Evolutionary conservation across 2,888 invertebrate genomes (phyloP).

Genomic region (Drosophila pseudotalamancana): DNA sequence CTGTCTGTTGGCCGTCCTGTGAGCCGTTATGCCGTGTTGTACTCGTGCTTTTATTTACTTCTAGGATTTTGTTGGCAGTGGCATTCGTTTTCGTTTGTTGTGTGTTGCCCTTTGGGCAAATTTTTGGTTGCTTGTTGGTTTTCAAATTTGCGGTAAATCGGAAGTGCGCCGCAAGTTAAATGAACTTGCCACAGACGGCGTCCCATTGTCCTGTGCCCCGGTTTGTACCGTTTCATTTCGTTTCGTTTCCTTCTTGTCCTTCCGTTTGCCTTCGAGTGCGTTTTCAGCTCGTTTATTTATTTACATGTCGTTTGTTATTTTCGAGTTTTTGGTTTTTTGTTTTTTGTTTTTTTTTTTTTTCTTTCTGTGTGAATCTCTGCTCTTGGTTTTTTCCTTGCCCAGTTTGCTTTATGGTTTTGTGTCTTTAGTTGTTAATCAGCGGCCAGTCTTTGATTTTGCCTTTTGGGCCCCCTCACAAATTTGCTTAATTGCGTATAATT

Average conservation of each 20-base stretch:
- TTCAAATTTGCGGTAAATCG: slow-evolving; percentile 79
- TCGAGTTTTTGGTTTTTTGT: slow-evolving; percentile 22
- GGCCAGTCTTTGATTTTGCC: slow-evolving; percentile 57
- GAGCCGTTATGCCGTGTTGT: slow-evolving; percentile 43
- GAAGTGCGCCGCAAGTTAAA: slow-evolving; percentile 79
- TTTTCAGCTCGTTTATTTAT: slow-evolving; percentile 66
- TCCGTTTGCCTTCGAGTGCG: slow-evolving; percentile 51
- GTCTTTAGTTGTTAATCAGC: slow-evolving; percentile 69
- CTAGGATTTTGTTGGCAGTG: slow-evolving; percentile 56
- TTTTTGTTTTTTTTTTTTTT: slow-evolving; percentile 3
- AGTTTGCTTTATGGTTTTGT: slow-evolving; percentile 52
- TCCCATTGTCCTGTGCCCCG: slow-evolving; percentile 51
- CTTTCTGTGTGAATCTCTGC: no score
- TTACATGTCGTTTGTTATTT: slow-evolving; percentile 65
- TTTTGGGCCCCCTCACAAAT: slow-evolving; percentile 64
- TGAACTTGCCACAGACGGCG: slow-evolving; percentile 66
- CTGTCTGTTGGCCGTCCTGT: slow-evolving; percentile 6
- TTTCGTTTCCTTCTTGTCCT: slow-evolving; percentile 58
- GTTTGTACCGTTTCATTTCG: slow-evolving; percentile 25
- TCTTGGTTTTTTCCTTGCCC: not conserved
- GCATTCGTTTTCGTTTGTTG: slow-evolving; percentile 29
- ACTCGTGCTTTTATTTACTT: slow-evolving; percentile 61
- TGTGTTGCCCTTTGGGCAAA: slow-evolving; percentile 63
- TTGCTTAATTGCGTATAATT: slow-evolving; percentile 79
- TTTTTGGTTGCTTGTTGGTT: slow-evolving; percentile 78